Evolutionary conservation across 2,888 invertebrate genomes (phyloP).

Genomic region (Bombylius discolor): DNA sequence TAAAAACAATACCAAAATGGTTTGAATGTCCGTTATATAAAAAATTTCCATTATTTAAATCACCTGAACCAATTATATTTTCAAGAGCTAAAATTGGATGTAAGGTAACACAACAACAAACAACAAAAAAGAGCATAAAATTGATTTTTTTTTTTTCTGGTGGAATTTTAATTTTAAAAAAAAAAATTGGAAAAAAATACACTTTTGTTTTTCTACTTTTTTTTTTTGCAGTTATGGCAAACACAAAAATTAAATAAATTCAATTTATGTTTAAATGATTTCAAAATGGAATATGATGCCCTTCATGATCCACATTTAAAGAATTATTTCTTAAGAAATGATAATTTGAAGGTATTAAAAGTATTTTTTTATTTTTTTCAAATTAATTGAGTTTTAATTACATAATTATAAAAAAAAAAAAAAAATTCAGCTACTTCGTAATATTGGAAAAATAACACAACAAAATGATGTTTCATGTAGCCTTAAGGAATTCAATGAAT

Average conservation of each 20-base stretch:
- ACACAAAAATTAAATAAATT: constrained; percentile 21
- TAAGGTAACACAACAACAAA: constrained; percentile 11
- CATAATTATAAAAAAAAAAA: too few relatives aligned
- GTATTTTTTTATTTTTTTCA: constrained; percentile 14
- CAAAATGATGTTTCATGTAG: constrained; percentile 49
- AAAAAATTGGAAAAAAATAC: too few relatives aligned
- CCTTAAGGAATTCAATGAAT: constrained; percentile 50
- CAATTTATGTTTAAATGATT: constrained; percentile 23
- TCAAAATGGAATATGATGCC: constrained; percentile 40
- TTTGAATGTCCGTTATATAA: constrained; percentile 28
- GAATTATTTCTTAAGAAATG: constrained; percentile 38
- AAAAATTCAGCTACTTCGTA: constrained; percentile 33
- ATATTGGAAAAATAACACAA: constrained; percentile 44
- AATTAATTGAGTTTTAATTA: constrained; percentile 7
- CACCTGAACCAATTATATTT: constrained; percentile 33
- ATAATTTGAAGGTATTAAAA: constrained; percentile 23
- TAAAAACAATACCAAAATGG: constrained; percentile 26
- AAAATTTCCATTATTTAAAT: constrained; percentile 34
- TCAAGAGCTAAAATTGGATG: constrained; percentile 33
- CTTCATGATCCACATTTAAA: constrained; percentile 46
- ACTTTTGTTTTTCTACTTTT: not conserved
- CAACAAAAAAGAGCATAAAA: not conserved
- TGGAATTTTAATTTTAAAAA: too few relatives aligned
- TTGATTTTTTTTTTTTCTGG: too few relatives aligned
- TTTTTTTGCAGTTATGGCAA: constrained; percentile 3